Base-by-base conservation (phyloP, 2,888 invertebrate genomes). In the Labia minor region DNA sequence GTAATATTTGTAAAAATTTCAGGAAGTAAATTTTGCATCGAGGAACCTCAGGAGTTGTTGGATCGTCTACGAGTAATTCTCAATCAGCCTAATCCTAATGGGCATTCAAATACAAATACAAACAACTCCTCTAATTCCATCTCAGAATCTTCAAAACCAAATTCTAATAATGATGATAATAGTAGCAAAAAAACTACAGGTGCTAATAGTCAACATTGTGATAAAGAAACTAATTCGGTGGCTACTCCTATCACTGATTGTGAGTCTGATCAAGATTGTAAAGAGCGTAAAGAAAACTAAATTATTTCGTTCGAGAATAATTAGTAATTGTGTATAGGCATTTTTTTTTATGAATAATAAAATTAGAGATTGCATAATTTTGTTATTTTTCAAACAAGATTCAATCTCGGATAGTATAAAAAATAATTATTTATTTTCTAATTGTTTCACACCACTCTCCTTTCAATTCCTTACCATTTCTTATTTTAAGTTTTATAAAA, bases 1-100 rank as follows among this genome's bases (percentile, higher is more conserved):
- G n/a, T n/a, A n/a, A n/a, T n/a, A n/a, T n/a, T n/a, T n/a, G n/a
- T n/a, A n/a, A n/a, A n/a, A n/a, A 68, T 78, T 78, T 70, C 79
- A 88, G 88, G 87, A 77, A 83, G 82, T 72, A 87, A 86, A 78
- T 76, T 82, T 71, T 82, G 83, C 70, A 80, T 83, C 73, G 77
- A 80, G 33, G 85, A 84, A 71, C 82, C 84, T 6, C 78, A 82
- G 63, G 78, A 83, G 68, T 73, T 86, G 71, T 80, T 87, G 71
- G 81, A 86, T 70, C 82, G 85, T 4, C 81, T 88, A 69, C 82
- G 82, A 72, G 79, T 81, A 74, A 86, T 84, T 6, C 63, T 67
- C 61, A 18, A 1, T 18, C 4, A 18, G 21, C 18, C 64, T 18
- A 11, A 18, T 16, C 49, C 49, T 3, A 14, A 49, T 8, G 49